phyloP scores from a whole-genome alignment of 2,797 vertebrate species.

The Tapirus indicus region DNA sequence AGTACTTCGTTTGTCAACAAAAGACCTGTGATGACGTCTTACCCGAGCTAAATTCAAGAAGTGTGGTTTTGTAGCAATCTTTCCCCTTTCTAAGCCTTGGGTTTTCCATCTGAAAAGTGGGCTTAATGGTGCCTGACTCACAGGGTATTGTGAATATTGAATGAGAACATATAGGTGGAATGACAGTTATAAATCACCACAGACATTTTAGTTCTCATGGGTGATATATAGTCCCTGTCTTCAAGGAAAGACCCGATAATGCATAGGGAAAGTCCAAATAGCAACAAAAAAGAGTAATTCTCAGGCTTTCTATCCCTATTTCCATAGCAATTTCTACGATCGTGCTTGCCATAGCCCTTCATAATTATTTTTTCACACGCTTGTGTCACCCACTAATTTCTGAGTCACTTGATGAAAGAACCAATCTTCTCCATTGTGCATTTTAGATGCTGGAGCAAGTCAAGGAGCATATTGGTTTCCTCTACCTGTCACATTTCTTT shows the following conservation, averaged over 20 bases:
- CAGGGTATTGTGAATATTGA: background rate
- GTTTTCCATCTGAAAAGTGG: background rate
- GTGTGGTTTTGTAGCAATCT: background rate
- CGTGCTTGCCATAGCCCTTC: background rate
- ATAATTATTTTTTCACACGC: background rate
- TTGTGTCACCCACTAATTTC: background rate
- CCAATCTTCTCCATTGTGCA: background rate
- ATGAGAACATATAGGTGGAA: background rate
- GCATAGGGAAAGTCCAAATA: background rate
- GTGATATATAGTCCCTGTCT: background rate
- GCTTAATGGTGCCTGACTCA: background rate
- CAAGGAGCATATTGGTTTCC: background rate
- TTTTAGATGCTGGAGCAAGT: background rate
- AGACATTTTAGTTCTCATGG: background rate
- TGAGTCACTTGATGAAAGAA: background rate
- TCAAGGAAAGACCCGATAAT: background rate
- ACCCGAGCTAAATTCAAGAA: background rate
- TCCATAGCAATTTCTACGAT: background rate
- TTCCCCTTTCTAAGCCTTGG: background rate
- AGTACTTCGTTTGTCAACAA: background rate
- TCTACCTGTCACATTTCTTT: background rate
- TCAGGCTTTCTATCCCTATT: background rate
- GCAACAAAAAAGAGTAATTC: background rate
- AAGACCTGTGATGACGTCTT: background rate
- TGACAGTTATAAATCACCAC: background rate